These are phyloP conservation scores for Chrysolina haemoptera DNA, from an alignment of 2,888 invertebrate genomes.

Conservation along the genomic window DNA sequence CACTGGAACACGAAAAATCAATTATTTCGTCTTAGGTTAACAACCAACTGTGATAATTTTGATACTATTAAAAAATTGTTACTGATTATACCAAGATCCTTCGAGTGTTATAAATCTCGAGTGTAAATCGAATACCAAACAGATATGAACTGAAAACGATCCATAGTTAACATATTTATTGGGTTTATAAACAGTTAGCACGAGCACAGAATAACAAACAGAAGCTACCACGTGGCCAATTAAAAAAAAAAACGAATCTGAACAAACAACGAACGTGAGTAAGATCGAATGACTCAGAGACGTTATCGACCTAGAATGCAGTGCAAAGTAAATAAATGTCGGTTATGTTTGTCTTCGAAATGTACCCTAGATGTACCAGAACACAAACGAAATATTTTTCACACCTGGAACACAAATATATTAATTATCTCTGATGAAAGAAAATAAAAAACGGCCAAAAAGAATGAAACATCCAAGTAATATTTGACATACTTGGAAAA, in stretches of 20 bases:
- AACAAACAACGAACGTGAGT: constrained; percentile 11
- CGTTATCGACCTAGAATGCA: constrained; percentile 6
- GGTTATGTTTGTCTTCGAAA: neutral
- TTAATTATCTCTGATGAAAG: no score
- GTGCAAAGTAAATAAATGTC: neutral
- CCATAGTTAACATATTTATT: constrained; percentile 12
- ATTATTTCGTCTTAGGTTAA: no score
- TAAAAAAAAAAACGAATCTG: neutral
- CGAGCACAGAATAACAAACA: constrained; percentile 9
- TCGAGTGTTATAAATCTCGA: neutral
- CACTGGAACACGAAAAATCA: no score
- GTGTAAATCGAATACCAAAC: constrained; percentile 2
- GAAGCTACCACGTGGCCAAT: constrained; percentile 3
- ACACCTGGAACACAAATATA: no score
- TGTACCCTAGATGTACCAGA: no score
- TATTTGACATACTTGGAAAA: no score
- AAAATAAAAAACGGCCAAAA: no score
- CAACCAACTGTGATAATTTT: no score
- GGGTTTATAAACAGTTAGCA: constrained; percentile 5
- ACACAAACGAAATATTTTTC: no score
- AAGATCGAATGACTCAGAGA: neutral
- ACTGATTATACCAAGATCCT: no score
- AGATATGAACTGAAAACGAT: constrained; percentile 21
- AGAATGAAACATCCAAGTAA: no score
- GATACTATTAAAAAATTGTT: no score